Base-by-base conservation (phyloP, 2,888 invertebrate species). In the Cataglyphis albicans region DNA sequence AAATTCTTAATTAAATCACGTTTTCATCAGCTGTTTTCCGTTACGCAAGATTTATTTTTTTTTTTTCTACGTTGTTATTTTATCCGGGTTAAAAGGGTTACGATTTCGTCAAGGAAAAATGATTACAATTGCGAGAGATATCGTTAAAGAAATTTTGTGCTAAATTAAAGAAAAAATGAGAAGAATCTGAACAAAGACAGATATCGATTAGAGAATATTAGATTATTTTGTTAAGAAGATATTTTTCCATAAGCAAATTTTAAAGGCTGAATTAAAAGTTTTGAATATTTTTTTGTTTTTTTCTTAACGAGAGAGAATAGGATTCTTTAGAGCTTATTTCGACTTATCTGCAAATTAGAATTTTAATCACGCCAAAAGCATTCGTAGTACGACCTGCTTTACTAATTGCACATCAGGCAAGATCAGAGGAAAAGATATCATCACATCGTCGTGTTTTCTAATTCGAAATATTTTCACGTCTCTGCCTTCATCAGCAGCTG, bases 391-490 rank as follows among this genome's bases (percentile, higher is more conserved):
- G 68, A 68, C 57, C 21, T 32, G 41, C 44, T 78, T 70, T 68
- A 25, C 38, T 67, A 67, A 35, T 48, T 48, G 25, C 72, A 32
- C 59, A 59, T 73, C 57, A n/a, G 10, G 48, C 48, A 9, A 57
- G 48, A 65, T 75, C 21, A 75, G 57, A 70, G 32, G 41, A 41
- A 32, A 41, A 38, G 6, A 65, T 65, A 21, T 21, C 21, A 52
- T 76, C 1, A 44, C 48, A 21, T 41, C n/a, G 15, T 6, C 15
- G 57, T 12, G n/a, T 57, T 70, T 78, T 78, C 18, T 78, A 59
- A 78, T 78, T 78, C 57, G 41, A 55, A 70, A 68, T 29, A 57
- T 57, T 57, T 44, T 48, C 70, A 32, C 55, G 41, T 57, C 38
- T 68, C 38, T 18, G 15, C 12, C 25, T 41, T 44, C 21, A 70